Base-by-base conservation (phyloP, 2,113 vertebrate genomes). In the Tichodroma muraria region DNA sequence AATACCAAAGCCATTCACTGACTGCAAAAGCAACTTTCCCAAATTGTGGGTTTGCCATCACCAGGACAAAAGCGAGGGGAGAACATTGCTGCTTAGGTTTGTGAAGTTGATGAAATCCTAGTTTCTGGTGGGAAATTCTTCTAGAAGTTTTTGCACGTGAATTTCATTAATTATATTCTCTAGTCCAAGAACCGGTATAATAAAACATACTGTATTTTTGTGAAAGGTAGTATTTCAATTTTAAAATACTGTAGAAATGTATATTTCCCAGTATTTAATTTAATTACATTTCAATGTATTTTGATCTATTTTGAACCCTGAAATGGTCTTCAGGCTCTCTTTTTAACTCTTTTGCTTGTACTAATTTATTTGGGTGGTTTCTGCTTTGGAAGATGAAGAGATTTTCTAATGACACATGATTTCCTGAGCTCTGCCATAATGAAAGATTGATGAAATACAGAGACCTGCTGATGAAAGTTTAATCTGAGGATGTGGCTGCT, bases 361-460 rank as follows among this genome's bases (percentile, higher is more conserved):
- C 37, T 91, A 45, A 75, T 85, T 82, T 79, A 59, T 86, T 85
- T 76, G 44, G 18, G 40, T 77, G 44, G 37, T 40, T 95, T 94
- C 72, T 61, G 8, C 10, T 78, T 6, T 57, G 77, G 85, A 94
- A 95, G 94, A 94, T 95, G 64, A 97, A 98, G 37, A 98, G 96
- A 93, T 96, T 97, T 96, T 80, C 70, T 97, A 96, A 93, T 91
- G 94, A 96, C 92, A 93, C 78, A 80, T 80, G 86, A 89, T 92
- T 95, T 97, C 95, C 83, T 91, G 90, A 97, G 92, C 79, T 91
- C 64, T 95, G 72, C 85, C 7, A 6, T 92, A 95, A 97, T 98
- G 93, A 98, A 98, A 98, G 97, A 98, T 98, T 97, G 98, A 99
- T 98, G 97, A 97, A 94, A 96, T 91, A 95, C 93, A 97, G 93